Conservation (phyloP, 2,888 invertebrate species). For the Glyphotaelius pellucidus region DNA sequence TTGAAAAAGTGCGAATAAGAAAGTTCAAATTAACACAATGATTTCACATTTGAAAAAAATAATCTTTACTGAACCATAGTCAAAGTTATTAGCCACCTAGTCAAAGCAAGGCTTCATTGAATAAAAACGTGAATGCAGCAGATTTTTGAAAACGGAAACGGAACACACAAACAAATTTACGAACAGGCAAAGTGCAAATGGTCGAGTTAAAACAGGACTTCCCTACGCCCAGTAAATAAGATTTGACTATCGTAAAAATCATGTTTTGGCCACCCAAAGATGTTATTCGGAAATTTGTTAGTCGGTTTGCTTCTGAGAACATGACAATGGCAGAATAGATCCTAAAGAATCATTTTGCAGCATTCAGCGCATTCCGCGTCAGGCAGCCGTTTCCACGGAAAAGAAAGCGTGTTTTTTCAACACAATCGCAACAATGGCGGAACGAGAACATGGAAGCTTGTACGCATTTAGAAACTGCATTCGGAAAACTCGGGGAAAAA, state of each 20-base stretch:
- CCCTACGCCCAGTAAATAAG: background rate
- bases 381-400: conserved; percentile 33
- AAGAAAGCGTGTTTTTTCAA: conserved; percentile 60
- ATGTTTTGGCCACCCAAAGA: background rate
- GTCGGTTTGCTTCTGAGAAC: background rate
- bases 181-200: too few species aligned
- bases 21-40: too few species aligned
- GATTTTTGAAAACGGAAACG: too few species aligned
- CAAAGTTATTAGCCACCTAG: too few species aligned
- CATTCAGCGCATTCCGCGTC: conserved; percentile 13
- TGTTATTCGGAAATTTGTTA: background rate
- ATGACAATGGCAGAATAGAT: background rate
- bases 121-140: too few species aligned
- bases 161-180: too few species aligned
- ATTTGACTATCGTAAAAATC: background rate
- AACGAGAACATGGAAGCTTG: conserved; percentile 48
- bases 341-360: background rate
- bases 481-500: conserved; percentile 44
- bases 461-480: conserved; percentile 59
- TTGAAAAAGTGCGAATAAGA: too few species aligned
- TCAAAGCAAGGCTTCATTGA: too few species aligned
- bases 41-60: too few species aligned
- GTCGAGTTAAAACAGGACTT: too few species aligned
- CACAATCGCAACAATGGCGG: conserved; percentile 57
- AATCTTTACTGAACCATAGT: too few species aligned